phyloP scores from a whole-genome alignment of 2,888 invertebrate species.

The Phytoseiulus persimilis region DNA sequence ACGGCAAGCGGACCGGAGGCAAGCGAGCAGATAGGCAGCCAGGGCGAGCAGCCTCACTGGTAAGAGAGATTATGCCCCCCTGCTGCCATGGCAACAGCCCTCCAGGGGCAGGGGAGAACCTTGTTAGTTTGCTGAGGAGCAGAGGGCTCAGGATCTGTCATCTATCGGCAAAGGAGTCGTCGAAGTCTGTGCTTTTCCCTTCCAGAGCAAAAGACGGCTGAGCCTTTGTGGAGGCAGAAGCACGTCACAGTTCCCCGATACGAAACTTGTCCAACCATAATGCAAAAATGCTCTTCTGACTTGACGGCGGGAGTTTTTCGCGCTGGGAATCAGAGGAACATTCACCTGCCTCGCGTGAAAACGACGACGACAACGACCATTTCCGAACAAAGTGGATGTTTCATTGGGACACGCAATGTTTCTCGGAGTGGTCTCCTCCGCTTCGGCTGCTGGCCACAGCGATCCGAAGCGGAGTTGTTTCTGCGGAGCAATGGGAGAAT shows the following conservation, averaged over 20 bases:
- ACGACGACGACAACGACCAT: too few species aligned
- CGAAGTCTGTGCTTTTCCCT: not conserved
- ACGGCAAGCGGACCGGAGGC: not conserved
- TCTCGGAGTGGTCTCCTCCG: not conserved
- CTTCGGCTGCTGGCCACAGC: not conserved
- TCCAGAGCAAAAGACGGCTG: not conserved
- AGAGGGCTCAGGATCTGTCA: constrained; percentile 5
- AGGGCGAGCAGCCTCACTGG: not conserved
- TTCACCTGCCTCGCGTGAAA: too few species aligned
- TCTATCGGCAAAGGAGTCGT: constrained; percentile 5
- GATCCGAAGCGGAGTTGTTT: too few species aligned
- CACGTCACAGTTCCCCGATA: not conserved
- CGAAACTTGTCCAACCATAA: not conserved
- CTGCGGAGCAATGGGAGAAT: not conserved
- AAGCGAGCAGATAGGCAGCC: not conserved
- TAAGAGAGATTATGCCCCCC: constrained; percentile 5
- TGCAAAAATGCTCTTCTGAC: not conserved
- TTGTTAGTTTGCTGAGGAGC: not conserved
- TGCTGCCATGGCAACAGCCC: constrained; percentile 5
- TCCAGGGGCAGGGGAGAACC: not conserved
- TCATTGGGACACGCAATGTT: not conserved
- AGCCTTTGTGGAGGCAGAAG: not conserved
- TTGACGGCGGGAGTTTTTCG: not conserved
- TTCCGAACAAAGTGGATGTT: not conserved
- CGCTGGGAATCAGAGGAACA: not conserved